Evolutionary conservation across 2,797 vertebrate species (phyloP), one percentile per base, ranked within the genome.

Genomic region (Neosilurus mollespiculum): DNA sequence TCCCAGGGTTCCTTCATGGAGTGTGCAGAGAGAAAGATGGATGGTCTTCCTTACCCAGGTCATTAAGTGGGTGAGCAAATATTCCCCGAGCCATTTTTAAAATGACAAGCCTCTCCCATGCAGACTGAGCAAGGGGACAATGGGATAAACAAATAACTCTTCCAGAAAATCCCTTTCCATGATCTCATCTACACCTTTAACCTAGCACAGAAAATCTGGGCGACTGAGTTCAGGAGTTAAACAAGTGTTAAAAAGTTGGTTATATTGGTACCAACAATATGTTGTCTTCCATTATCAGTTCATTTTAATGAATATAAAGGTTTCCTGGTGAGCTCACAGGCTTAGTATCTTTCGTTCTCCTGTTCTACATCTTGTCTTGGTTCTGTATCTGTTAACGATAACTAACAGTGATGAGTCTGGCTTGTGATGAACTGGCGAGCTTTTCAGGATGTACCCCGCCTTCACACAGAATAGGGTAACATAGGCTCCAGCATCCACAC

Each of bases 31-130:
- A 91, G 87, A 89, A 93, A 93, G 91, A 94, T 91, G 87, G 86
- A 94, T 93, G 88, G 82, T 78, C 78, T 83, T 88, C 87, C 83
- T 86, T 78, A 85, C 88, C 89, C 84, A 91, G 91, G 90, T 87
- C 91, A 90, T 93, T 93, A 93, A 91, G 88, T 88, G 87, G 84
- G 88, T 89, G 88, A 90, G 89, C 88, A 92, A 93, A 93, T 91
- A 92, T 90, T 91, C 91, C 89, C 84, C 86, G 14, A 58, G 88
- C 92, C 86, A 87, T 81, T 88, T 86, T 92, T 87, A 91, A 92
- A 92, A 92, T 82, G 80, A 86, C 83, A 91, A 76, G 72, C 26
- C 87, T 75, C 56, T 84, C 43, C 56, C 82, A 73, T 53, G 56
- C 34, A 73, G 54, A 78, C 77, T 83, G 86, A 88, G 82, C 26